These are phyloP conservation scores for Callionymus lyra DNA, from an alignment of 2,113 vertebrate species.

Conservation along the genomic window DNA sequence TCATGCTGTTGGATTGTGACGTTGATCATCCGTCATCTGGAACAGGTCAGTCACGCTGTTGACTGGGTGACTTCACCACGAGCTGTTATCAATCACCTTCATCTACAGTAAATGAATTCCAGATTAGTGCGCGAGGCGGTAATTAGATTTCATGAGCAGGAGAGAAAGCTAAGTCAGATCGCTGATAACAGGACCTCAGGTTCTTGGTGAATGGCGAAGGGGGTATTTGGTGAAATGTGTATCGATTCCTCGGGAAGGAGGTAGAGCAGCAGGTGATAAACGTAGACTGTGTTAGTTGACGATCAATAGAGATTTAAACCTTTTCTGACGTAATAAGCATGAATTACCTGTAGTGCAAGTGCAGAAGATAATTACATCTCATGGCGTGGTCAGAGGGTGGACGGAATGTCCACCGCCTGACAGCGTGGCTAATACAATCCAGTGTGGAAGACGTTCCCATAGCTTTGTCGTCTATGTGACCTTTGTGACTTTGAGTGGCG, in stretches of 20 bases:
- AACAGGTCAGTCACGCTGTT: conserved; percentile 32
- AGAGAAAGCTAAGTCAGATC: conserved; percentile 28
- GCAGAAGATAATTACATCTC: conserved; percentile 65
- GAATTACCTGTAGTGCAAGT: conserved; percentile 60
- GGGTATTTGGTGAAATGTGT: conserved; percentile 71
- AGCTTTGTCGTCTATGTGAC: conserved; percentile 41
- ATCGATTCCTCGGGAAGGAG: conserved; percentile 77
- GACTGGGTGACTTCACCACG: conserved; percentile 42
- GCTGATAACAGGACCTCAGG: conserved; percentile 43
- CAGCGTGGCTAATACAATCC: conserved; percentile 39
- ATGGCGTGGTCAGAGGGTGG: conserved; percentile 52
- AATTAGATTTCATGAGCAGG: conserved; percentile 51
- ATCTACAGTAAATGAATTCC: conserved; percentile 58
- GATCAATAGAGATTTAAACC: conserved; percentile 80
- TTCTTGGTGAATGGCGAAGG: conserved; percentile 26
- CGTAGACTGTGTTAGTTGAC: conserved; percentile 77
- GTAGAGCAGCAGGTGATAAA: conserved; percentile 69
- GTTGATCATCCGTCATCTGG: conserved; percentile 3
- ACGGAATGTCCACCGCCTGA: conserved; percentile 44
- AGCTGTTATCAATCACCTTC: conserved; percentile 54
- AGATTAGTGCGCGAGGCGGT: conserved; percentile 50
- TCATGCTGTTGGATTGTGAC: background rate
- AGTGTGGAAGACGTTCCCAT: conserved; percentile 21
- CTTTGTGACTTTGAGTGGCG: conserved; percentile 46
- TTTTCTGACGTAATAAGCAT: conserved; percentile 75